These are phyloP conservation scores for Caenorhabditis sp. DNA, from an alignment of 2,888 invertebrate species.

Conservation along the genomic window DNA sequence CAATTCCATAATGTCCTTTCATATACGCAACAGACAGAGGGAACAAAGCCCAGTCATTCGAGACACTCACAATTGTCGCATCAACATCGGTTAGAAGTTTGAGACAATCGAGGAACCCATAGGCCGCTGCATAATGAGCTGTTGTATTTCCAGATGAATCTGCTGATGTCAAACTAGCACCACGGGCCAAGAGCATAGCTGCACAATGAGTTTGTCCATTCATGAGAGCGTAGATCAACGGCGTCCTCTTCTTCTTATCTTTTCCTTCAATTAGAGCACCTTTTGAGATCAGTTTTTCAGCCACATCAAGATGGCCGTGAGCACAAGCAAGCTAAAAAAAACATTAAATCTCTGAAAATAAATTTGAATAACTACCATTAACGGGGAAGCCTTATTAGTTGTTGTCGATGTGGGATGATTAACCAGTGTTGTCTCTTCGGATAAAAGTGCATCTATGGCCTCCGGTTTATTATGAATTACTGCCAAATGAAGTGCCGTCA, in stretches of 20 bases:
- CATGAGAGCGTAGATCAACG: constrained; percentile 74
- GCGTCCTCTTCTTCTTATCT: constrained; percentile 73
- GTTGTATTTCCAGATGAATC: constrained; percentile 75
- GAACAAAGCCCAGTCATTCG: constrained; percentile 72
- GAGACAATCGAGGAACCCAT: constrained; percentile 75
- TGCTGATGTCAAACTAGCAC: constrained; percentile 51
- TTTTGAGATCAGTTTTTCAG: constrained; percentile 71
- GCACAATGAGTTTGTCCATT: constrained; percentile 72
- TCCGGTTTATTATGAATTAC: constrained; percentile 37
- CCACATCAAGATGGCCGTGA: constrained; percentile 48
- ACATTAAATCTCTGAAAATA: neutral
- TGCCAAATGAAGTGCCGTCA: constrained; percentile 73
- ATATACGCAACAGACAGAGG: constrained; percentile 75
- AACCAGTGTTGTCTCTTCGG: constrained; percentile 20
- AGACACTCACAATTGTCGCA: constrained; percentile 38
- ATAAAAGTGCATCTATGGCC: constrained; percentile 33
- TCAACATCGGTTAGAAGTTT: constrained; percentile 72
- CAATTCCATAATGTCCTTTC: constrained; percentile 68
- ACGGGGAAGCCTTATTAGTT: constrained; percentile 30
- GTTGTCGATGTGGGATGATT: constrained; percentile 40
- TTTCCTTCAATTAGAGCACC: constrained; percentile 64
- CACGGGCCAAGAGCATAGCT: constrained; percentile 44
- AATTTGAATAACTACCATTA: neutral
- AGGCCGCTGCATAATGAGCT: constrained; percentile 75
- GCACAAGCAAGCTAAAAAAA: constrained; percentile 46